These are phyloP conservation scores for Brachionus angularis DNA, from an alignment of 1,140 invertebrate genomes.

Conservation along the genomic window DNA sequence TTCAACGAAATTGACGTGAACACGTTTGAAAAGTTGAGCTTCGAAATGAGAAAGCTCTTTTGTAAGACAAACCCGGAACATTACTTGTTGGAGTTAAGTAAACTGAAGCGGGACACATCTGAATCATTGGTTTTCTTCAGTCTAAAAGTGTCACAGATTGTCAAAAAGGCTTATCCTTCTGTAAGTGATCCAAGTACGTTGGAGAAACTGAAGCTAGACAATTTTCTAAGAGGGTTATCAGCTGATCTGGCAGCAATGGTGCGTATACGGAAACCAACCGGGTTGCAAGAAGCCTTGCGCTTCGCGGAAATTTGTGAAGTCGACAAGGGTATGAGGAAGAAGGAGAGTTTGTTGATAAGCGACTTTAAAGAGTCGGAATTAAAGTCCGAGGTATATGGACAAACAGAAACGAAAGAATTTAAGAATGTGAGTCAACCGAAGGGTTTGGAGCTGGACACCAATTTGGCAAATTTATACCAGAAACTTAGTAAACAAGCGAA, in stretches of 20 bases:
- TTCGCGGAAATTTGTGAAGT: not conserved
- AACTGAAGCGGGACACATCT: not conserved
- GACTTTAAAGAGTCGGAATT: not conserved
- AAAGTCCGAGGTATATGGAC: not conserved
- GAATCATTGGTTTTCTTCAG: not conserved
- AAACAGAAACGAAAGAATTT: not conserved
- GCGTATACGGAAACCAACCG: not conserved
- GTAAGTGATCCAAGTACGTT: not conserved
- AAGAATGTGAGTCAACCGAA: not conserved
- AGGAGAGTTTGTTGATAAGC: not conserved
- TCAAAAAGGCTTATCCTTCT: slow-evolving; percentile 5
- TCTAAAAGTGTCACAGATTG: not conserved
- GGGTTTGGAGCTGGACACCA: not conserved
- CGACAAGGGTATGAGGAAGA: not conserved
- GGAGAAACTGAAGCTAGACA: not conserved
- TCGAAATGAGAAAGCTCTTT: slow-evolving; percentile 2
- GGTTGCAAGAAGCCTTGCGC: not conserved
- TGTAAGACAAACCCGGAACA: not conserved
- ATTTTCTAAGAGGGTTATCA: not conserved
- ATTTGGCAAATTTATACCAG: slow-evolving; percentile 4
- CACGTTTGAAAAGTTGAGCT: not conserved
- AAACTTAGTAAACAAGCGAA: not conserved
- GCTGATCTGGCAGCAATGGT: too few species aligned
- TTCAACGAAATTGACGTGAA: not conserved
- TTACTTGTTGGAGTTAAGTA: not conserved